Evolutionary conservation across 2,113 vertebrate genomes (phyloP), one percentile per base, ranked within the genome.

Genomic region (Emberiza fucata): DNA sequence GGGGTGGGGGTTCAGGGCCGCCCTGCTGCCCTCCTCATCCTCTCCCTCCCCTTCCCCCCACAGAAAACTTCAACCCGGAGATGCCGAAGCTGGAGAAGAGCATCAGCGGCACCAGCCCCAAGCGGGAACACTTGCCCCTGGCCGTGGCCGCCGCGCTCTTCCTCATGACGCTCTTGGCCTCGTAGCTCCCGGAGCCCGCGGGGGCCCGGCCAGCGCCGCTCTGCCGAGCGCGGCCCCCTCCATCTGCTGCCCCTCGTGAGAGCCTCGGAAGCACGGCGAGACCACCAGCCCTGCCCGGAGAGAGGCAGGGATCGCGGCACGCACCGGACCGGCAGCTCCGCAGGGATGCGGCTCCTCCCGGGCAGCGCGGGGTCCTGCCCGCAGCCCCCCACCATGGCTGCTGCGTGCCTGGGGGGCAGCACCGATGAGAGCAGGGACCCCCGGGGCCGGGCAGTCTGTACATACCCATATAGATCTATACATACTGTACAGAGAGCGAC

Each of bases 41-140:
- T 92, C 40, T 90, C 48, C 48, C 25, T 50, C 48, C 44, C 44
- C 37, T 37, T 45, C 5, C 23, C 79, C 83, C 80, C 85, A 6
- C 97, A 99, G 99, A 99, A 86, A 98, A 99, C 95, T 99, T 98
- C 92, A 98, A 99, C 95, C 98, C 98, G 0, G 98, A 99, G 94
- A 98, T 99, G 93, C 99, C 99, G 76, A 99, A 99, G 84, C 97
- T 99, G 97, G 99, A 99, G 98, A 99, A 99, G 97, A 99, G 99
- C 68, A 98, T 99, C 95, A 99, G 99, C 7, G 99, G 99, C 64
- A 99, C 98, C 97, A 99, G 99, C 94, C 99, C 99, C 29, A 99
- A 99, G 97, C 96, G 98, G 96, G 98, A 99, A 97, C 99, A 99
- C 68, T 98, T 99, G 93, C 98, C 99, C 70, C 93, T 99, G 96